These are phyloP conservation scores for Plemyria rubiginata DNA, from an alignment of 2,888 invertebrate species.

Conservation along the genomic window DNA sequence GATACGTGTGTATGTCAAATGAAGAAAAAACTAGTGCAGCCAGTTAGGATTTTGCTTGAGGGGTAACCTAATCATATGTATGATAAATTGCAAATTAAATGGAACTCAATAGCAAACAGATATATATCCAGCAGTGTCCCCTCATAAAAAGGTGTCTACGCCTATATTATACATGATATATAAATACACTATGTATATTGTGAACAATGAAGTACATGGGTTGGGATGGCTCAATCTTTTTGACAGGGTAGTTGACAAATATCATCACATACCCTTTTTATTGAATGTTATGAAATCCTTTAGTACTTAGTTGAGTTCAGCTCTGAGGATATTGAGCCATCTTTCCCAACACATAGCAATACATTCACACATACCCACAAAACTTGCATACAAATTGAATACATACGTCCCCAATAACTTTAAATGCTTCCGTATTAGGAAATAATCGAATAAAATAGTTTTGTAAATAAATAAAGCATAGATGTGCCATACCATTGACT, in stretches of 20 bases:
- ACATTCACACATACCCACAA: slow-evolving; percentile 29
- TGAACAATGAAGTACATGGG: slow-evolving; percentile 40
- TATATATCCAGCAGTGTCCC: slow-evolving; percentile 63
- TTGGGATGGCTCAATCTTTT: slow-evolving; percentile 26
- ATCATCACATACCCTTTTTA: neutral
- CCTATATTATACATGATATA: slow-evolving; percentile 53
- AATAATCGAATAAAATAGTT: slow-evolving; percentile 41
- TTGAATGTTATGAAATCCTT: neutral
- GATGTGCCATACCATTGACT: slow-evolving; percentile 22
- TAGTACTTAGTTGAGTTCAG: neutral
- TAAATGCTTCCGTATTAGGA: slow-evolving; percentile 73
- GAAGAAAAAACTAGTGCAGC: slow-evolving; percentile 1
- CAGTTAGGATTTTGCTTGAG: neutral
- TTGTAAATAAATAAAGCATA: slow-evolving; percentile 58
- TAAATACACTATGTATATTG: slow-evolving; percentile 43
- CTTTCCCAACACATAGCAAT: slow-evolving; percentile 16
- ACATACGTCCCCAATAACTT: slow-evolving; percentile 59
- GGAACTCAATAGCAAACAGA: slow-evolving; percentile 72
- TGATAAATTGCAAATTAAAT: neutral
- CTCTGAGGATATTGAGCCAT: slow-evolving; percentile 23
- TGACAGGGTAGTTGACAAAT: slow-evolving; percentile 7
- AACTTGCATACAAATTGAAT: slow-evolving; percentile 34
- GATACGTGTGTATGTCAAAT: neutral
- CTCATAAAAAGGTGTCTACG: slow-evolving; percentile 54
- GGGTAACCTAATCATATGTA: neutral